Base-by-base conservation (phyloP, 2,888 invertebrate species). In the Eilema depressum region DNA sequence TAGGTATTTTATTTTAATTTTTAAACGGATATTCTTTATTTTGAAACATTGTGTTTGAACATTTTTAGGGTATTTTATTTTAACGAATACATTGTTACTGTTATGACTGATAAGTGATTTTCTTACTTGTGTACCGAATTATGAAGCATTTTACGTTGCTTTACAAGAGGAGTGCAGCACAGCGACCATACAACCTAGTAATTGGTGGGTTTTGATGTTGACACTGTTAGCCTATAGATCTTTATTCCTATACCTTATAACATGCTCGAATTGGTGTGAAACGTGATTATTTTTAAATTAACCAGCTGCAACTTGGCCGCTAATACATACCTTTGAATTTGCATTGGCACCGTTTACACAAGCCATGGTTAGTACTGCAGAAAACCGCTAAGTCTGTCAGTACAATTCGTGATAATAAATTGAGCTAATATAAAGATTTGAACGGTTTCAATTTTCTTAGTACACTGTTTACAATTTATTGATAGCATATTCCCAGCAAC, bases 401-500 rank as follows among this genome's bases (percentile, higher is more conserved):
- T 37, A 23, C 37, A 25, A 37, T 62, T 37, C 37, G 25, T 61
- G 23, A 61, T 33, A 33, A 23, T 33, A 57, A 25, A 61, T n/a
- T n/a, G 20, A 61, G 30, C 23, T 33, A n/a, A 62, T 33, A 7
- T 61, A 23, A 63, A 63, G 8, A 37, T 63, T 37, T 7, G 10
- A 37, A 33, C 14, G 33, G 12, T 4, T 33, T 25, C 10, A 61
- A n/a, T 61, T 28, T n/a, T 61, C 30, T n/a, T 30, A 61, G 11
- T 12, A 61, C 30, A 57, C 12, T 59, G 70, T 61, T 25, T 47
- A 66, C 60, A 26, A 70, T 20, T 56, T n/a, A 5, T 4, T 47
- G 41, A 60, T 53, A 56, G 20, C 26, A 69, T 33, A 59, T 63
- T 20, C 64, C 75, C 69, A 73, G 60, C 23, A 74, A 69, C 66